phyloP scores from a whole-genome alignment of 1,140 invertebrate genomes.

The Chrysoperla carnea region DNA sequence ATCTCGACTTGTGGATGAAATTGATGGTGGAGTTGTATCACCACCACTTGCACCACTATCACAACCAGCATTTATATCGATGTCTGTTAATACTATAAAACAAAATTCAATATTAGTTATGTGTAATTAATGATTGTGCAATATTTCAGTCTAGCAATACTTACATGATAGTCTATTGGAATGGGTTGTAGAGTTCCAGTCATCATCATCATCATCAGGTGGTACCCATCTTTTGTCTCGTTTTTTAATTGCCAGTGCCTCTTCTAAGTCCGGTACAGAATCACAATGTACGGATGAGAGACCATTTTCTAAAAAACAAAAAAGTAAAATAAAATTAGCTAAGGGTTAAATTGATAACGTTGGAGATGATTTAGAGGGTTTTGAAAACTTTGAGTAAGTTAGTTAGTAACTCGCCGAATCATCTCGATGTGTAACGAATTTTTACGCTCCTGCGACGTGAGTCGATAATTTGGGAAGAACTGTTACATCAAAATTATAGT shows the following conservation, averaged over 20 bases:
- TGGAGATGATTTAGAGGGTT: too few species aligned
- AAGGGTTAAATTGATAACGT: too few species aligned
- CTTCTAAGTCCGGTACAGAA: background rate
- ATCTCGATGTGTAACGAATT: too few species aligned
- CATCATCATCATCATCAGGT: background rate
- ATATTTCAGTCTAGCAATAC: background rate
- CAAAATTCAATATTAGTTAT: background rate
- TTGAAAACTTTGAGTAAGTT: too few species aligned
- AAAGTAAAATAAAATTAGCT: too few species aligned
- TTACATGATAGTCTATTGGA: background rate
- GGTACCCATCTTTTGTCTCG: background rate
- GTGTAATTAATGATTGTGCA: background rate
- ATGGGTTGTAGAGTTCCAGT: background rate
- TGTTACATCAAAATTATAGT: too few species aligned
- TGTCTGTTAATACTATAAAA: conserved; percentile 1
- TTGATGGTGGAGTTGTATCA: background rate
- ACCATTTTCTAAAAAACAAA: background rate
- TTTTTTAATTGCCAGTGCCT: background rate
- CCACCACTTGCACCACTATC: background rate
- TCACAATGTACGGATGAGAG: background rate
- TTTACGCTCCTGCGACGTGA: too few species aligned
- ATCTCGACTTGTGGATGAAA: background rate
- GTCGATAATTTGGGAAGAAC: too few species aligned
- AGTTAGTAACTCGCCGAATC: too few species aligned
- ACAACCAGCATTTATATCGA: background rate